phyloP scores from a whole-genome alignment of 2,888 invertebrate species.

The Teinopalpus imperialis region DNA sequence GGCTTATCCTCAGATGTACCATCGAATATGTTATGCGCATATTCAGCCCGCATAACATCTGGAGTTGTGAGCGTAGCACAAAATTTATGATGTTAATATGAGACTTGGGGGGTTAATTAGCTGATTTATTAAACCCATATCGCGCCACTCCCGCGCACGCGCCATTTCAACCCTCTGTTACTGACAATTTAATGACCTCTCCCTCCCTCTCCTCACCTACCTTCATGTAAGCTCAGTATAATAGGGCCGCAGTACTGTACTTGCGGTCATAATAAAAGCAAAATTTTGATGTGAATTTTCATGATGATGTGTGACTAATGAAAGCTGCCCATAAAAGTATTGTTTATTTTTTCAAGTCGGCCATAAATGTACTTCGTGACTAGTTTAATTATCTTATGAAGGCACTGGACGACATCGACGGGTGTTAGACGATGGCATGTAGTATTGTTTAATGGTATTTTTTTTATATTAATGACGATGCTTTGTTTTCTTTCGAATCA shows the following conservation, averaged over 20 bases:
- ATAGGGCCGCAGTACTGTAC: constrained; percentile 37
- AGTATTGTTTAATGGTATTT: neutral
- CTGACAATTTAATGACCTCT: constrained; percentile 67
- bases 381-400: constrained; percentile 12
- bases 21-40: constrained; percentile 53
- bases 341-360: constrained; percentile 17
- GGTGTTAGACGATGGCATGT: neutral
- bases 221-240: constrained; percentile 36
- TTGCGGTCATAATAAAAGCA: constrained; percentile 44
- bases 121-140: constrained; percentile 74
- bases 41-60: constrained; percentile 66
- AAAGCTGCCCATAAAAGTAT: constrained; percentile 8
- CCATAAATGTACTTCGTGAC: constrained; percentile 18
- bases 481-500: too few relatives aligned
- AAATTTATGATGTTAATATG: constrained; percentile 80
- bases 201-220: constrained; percentile 10
- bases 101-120: constrained; percentile 73
- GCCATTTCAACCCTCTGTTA: constrained; percentile 59
- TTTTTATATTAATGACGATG: too few relatives aligned
- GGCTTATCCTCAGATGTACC: constrained; percentile 31
- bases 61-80: constrained; percentile 61
- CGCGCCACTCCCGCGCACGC: constrained; percentile 57
- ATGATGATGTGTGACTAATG: constrained; percentile 43
- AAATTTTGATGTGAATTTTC: constrained; percentile 44
- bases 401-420: neutral